A percentile compares a stretch with the other conserved stretches of the same genome.
These are phyloP conservation scores for Dorcus hopei DNA, from an alignment of 2,888 invertebrate genomes.

Conservation along the genomic window DNA sequence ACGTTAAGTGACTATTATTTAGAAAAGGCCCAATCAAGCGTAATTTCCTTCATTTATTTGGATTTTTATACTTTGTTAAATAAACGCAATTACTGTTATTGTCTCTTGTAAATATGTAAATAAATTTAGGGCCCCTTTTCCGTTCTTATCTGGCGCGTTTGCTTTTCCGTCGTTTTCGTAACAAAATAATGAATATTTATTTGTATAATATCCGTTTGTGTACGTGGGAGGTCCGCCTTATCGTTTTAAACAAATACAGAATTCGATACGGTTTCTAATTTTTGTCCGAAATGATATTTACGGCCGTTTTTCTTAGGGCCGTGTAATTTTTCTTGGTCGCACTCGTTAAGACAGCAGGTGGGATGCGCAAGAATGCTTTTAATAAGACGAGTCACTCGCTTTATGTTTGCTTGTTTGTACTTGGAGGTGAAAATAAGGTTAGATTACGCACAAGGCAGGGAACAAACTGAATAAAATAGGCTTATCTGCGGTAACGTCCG, in stretches of 20 bases:
- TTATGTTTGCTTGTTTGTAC: too few species aligned
- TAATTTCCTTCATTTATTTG: constrained; percentile 10
- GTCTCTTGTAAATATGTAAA: too few species aligned
- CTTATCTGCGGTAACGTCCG: too few species aligned
- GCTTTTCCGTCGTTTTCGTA: neutral
- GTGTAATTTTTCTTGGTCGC: constrained; percentile 18
- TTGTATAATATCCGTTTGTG: neutral
- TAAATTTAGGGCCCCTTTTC: too few species aligned
- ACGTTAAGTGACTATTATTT: constrained; percentile 23
- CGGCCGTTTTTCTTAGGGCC: constrained; percentile 17
- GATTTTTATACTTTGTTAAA: neutral
- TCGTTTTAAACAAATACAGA: too few species aligned
- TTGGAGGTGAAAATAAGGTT: too few species aligned
- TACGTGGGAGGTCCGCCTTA: constrained; percentile 1
- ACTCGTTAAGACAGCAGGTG: constrained; percentile 19
- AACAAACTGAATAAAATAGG: too few species aligned
- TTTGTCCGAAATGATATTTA: constrained; percentile 16
- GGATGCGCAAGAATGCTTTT: constrained; percentile 7
- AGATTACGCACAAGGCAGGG: too few species aligned
- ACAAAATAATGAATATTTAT: neutral
- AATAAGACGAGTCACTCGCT: neutral
- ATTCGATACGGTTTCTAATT: neutral
- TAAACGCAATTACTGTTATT: neutral
- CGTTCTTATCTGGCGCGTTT: neutral
- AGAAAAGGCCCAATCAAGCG: constrained; percentile 15